phyloP scores from a whole-genome alignment of 1,140 invertebrate genomes.

The Batillaria attramentaria region DNA sequence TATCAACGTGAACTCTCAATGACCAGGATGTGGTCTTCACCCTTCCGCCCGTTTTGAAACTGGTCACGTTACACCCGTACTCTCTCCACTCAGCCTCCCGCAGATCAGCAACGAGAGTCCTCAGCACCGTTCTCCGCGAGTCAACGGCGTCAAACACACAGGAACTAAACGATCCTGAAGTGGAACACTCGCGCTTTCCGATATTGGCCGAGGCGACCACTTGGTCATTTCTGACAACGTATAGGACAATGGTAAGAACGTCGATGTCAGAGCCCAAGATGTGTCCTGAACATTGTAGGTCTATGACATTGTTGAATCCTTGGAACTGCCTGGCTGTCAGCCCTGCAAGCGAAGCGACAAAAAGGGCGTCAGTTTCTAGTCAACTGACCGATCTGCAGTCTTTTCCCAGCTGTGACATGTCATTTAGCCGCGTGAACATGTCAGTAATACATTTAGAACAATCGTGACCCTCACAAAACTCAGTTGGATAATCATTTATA shows the following conservation, averaged over 20 bases:
- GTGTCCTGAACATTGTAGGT: conserved; percentile 4
- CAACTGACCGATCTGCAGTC: too few species aligned
- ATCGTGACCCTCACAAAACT: too few species aligned
- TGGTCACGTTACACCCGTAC: conserved; percentile 28
- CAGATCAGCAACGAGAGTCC: background rate
- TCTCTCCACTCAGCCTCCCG: background rate
- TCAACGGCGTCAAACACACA: background rate
- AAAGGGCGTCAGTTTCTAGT: background rate
- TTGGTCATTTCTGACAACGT: background rate
- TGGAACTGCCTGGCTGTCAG: background rate
- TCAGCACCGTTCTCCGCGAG: background rate
- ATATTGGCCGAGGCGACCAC: conserved; percentile 26
- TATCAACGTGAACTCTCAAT: background rate
- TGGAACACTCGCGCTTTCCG: conserved; percentile 14
- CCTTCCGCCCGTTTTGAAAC: conserved; percentile 8
- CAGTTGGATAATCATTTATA: too few species aligned
- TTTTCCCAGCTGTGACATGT: too few species aligned
- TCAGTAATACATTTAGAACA: too few species aligned
- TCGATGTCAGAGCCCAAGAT: background rate
- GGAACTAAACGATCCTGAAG: background rate
- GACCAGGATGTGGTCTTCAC: background rate
- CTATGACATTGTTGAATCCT: background rate
- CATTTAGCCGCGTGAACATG: too few species aligned
- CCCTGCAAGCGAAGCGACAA: background rate
- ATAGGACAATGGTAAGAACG: conserved; percentile 12